Percentiles rank a stretch among this genome's conserved stretches.
These are phyloP conservation scores for Heliconius hermathena DNA, from an alignment of 1,140 invertebrate genomes.

Conservation along the genomic window DNA sequence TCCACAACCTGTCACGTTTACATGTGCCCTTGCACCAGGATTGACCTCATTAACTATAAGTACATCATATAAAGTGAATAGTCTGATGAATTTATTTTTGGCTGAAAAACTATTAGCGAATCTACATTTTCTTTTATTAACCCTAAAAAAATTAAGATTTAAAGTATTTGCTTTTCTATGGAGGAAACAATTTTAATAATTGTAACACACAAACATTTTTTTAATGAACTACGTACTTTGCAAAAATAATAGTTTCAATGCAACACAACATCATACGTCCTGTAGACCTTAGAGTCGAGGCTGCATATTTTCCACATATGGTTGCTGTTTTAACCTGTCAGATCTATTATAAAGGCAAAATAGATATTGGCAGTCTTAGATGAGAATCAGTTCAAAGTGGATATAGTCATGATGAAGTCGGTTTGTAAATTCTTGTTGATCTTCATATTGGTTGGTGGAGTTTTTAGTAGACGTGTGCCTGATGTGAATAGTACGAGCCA, in stretches of 20 bases:
- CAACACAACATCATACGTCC: conserved; percentile 37
- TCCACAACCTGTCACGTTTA: too few species aligned
- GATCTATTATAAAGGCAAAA: conserved; percentile 67
- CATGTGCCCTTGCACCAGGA: too few species aligned
- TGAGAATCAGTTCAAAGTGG: conserved; percentile 46
- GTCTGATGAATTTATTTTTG: too few species aligned
- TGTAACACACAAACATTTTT: neutral
- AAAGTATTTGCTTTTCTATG: neutral
- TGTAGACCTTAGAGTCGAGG: conserved; percentile 60
- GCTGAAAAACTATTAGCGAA: too few species aligned
- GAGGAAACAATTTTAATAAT: too few species aligned
- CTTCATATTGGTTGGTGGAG: conserved; percentile 24
- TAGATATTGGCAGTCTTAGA: conserved; percentile 53
- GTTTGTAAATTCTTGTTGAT: conserved; percentile 44
- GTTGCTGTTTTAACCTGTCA: conserved; percentile 49
- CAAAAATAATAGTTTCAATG: conserved; percentile 15
- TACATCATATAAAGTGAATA: too few species aligned
- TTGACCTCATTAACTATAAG: too few species aligned
- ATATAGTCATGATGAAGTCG: conserved; percentile 48
- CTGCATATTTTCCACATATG: conserved; percentile 62
- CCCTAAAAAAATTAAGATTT: too few species aligned
- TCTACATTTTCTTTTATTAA: too few species aligned
- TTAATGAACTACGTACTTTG: neutral
- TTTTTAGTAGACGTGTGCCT: conserved; percentile 36
- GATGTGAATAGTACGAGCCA: conserved; percentile 40